Conservation (phyloP, 2,888 invertebrate species). For the Troides helena region DNA sequence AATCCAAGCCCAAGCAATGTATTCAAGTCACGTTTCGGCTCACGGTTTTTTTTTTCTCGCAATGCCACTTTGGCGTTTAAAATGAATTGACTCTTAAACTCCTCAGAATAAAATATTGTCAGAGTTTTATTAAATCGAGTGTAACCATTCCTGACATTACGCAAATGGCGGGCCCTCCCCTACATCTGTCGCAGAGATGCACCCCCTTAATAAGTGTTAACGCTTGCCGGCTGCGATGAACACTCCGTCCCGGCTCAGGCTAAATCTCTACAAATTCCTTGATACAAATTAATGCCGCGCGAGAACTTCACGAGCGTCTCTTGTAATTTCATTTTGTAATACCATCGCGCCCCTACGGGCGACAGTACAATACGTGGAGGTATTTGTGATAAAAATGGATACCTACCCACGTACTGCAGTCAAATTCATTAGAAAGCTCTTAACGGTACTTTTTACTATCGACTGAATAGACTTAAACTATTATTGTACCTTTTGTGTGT, state of each 20-base stretch:
- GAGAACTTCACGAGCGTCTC: conserved; percentile 64
- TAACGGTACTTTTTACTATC: background rate
- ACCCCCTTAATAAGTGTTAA: conserved; percentile 81
- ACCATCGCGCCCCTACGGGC: conserved; percentile 51
- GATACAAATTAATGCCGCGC: conserved; percentile 77
- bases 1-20: conserved; percentile 78
- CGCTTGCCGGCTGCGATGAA: conserved; percentile 77
- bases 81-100: conserved; percentile 80
- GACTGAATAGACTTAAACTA: background rate
- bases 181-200: conserved; percentile 80
- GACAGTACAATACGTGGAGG: conserved; percentile 47
- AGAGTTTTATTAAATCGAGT: conserved; percentile 81
- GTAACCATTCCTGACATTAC: conserved; percentile 80
- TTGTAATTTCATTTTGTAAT: conserved; percentile 73
- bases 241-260: conserved; percentile 72
- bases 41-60: conserved; percentile 74
- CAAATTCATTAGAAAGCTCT: conserved; percentile 8
- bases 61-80: conserved; percentile 75
- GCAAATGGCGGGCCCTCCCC: conserved; percentile 79
- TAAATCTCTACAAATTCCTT: conserved; percentile 80
- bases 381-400: conserved; percentile 33
- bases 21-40: conserved; percentile 78
- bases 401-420: conserved; percentile 18
- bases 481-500: background rate
- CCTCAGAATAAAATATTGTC: conserved; percentile 78